Percentiles rank a stretch among this genome's conserved stretches.
Evolutionary conservation across 2,888 invertebrate genomes (phyloP).

Genomic region (Ormia ochracea): DNA sequence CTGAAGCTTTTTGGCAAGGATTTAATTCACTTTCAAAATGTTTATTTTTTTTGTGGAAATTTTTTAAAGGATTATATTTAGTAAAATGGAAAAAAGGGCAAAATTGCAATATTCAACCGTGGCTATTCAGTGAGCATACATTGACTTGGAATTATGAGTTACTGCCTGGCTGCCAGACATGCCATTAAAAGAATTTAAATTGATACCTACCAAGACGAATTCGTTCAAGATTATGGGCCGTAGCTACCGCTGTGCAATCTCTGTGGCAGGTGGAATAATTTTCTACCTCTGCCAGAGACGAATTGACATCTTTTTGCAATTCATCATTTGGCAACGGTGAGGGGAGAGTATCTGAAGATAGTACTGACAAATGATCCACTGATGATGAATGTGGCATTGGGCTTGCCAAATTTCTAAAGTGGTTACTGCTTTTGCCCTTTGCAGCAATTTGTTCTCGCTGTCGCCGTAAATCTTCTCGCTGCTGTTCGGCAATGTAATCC

Average conservation of each 20-base stretch:
- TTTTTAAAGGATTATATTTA: too few species aligned
- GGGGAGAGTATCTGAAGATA: background rate
- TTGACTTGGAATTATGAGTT: background rate
- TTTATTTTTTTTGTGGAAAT: too few species aligned
- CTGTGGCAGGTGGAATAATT: background rate
- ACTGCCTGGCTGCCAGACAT: background rate
- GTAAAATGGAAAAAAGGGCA: too few species aligned
- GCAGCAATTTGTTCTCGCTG: slow-evolving; percentile 30
- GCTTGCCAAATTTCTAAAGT: background rate
- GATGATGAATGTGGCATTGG: slow-evolving; percentile 27
- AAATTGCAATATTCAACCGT: too few species aligned
- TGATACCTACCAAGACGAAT: slow-evolving; percentile 19
- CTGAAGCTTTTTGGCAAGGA: too few species aligned
- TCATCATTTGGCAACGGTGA: background rate
- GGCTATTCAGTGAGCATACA: too few species aligned
- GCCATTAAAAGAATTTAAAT: background rate
- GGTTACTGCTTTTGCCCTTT: slow-evolving; percentile 16
- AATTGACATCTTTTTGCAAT: background rate
- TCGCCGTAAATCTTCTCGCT: slow-evolving; percentile 1
- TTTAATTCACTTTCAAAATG: too few species aligned
- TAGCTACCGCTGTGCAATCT: background rate
- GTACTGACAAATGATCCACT: background rate
- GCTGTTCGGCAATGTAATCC: slow-evolving; percentile 48
- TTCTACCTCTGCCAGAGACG: background rate
- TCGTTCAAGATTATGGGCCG: background rate